Conservation (phyloP, 2,888 invertebrate species). For the Agonopterix subpropinquella region DNA sequence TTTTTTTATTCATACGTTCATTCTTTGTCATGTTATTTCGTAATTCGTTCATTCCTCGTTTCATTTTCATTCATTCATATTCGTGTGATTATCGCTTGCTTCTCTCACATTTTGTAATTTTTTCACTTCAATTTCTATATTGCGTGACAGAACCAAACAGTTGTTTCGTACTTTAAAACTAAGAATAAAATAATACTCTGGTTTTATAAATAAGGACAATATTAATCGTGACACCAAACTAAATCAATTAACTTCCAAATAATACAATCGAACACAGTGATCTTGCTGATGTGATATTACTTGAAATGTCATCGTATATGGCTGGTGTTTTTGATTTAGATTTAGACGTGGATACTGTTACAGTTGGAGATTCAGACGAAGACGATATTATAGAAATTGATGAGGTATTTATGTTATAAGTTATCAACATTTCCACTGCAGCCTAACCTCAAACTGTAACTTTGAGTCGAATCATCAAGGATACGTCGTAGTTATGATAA, state of each 20-base stretch:
- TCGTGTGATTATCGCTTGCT: slow-evolving; percentile 4
- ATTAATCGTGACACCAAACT: too few relatives aligned
- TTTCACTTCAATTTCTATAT: neutral
- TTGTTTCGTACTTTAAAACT: too few relatives aligned
- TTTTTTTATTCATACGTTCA: too few relatives aligned
- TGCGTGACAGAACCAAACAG: slow-evolving; percentile 4
- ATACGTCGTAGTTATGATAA: slow-evolving; percentile 22
- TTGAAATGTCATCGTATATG: slow-evolving; percentile 79
- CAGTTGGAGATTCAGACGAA: slow-evolving; percentile 85
- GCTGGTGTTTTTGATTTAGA: slow-evolving; percentile 96
- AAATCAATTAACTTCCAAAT: too few relatives aligned
- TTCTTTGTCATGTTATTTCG: too few relatives aligned
- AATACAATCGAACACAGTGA: slow-evolving; percentile 17
- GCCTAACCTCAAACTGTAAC: slow-evolving; percentile 68
- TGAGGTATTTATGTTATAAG: slow-evolving; percentile 79
- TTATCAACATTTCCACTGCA: neutral
- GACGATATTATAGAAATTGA: slow-evolving; percentile 93
- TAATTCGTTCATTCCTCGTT: neutral
- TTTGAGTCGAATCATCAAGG: slow-evolving; percentile 58
- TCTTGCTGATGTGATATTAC: slow-evolving; percentile 65
- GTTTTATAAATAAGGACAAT: too few relatives aligned
- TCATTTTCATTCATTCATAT: slow-evolving; percentile 25
- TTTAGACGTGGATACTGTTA: slow-evolving; percentile 79
- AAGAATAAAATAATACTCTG: too few relatives aligned
- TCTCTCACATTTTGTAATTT: neutral